Base-by-base conservation (phyloP, 2,113 vertebrate genomes). In the Clarias macrocephalus region DNA sequence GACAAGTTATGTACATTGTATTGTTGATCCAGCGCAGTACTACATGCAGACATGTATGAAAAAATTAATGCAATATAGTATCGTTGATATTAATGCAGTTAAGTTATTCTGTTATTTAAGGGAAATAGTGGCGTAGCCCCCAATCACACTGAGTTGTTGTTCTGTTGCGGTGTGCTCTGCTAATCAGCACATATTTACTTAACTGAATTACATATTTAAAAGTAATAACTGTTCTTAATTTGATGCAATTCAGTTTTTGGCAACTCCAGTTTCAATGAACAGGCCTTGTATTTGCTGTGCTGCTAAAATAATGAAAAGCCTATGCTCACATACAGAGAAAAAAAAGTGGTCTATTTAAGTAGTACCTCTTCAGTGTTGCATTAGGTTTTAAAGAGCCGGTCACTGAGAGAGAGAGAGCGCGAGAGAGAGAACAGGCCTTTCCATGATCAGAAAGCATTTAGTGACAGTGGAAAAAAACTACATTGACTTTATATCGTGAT, bases 341-440 rank as follows among this genome's bases (percentile, higher is more conserved):
- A 23, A 81, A 79, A n/a, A 52, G 73, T 76, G 42, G 11, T 18
- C 4, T 48, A 23, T 5, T 25, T 54, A 15, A 48, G 42, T 28
- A 28, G 25, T 77, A n/a, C 75, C 7, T 56, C 48, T 77, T 77
- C 28, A 77, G 18, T 54, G 48, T 56, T 77, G 75, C 75, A 77
- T 56, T 56, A 79, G 13, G 13, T 79, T 16, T 7, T 85, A 94
- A 92, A 94, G 80, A 90, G 88, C 76, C 77, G 72, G 83, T 90
- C 89, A 93, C 91, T 88, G 10, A 79, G 86, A 86, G 66, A 23
- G 23, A 81, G 37, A 33, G 33, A 33, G 33, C 1, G 33, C 1
- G 33, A 33, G 10, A 79, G 66, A 23, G 23, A 81, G 37, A 33
- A 80, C 23, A 85, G 80, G 82, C 52, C 5, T 83, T 88, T 88